Percentiles rank a stretch among this genome's conserved stretches.
Conservation (phyloP, 2,113 vertebrate genomes). For the Jacana jacana region DNA sequence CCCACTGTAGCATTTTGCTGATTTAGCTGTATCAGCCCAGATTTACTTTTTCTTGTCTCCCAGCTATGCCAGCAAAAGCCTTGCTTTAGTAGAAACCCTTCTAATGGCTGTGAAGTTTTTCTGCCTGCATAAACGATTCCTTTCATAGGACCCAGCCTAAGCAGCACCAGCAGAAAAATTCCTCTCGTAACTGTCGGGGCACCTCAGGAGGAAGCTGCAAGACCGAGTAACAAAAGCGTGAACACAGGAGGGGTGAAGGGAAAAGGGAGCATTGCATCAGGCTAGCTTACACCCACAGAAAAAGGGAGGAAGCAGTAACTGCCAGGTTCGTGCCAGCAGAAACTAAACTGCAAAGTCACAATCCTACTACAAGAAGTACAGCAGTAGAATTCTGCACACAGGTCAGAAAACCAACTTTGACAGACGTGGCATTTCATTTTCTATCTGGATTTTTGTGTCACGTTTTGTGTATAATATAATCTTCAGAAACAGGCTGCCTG, state of each 20-base stretch:
- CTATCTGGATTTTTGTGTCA: neutral
- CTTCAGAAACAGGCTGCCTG: neutral
- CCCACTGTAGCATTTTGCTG: neutral
- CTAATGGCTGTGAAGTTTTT: neutral
- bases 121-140: neutral
- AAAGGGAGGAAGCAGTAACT: neutral
- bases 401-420: neutral
- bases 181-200: neutral
- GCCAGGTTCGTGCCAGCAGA: neutral
- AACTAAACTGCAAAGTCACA: slow-evolving; percentile 14
- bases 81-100: neutral
- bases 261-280: neutral
- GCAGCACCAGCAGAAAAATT: neutral
- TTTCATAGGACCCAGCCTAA: neutral
- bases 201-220: neutral
- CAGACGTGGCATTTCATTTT: neutral
- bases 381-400: neutral
- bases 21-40: neutral
- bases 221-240: neutral
- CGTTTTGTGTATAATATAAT: neutral
- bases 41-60: neutral
- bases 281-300: neutral
- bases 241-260: neutral
- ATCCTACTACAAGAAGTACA: neutral
- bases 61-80: neutral